Evolutionary conservation across 2,113 vertebrate species (phyloP), one percentile per base, ranked within the genome.

Genomic region (Amphiprion percula): DNA sequence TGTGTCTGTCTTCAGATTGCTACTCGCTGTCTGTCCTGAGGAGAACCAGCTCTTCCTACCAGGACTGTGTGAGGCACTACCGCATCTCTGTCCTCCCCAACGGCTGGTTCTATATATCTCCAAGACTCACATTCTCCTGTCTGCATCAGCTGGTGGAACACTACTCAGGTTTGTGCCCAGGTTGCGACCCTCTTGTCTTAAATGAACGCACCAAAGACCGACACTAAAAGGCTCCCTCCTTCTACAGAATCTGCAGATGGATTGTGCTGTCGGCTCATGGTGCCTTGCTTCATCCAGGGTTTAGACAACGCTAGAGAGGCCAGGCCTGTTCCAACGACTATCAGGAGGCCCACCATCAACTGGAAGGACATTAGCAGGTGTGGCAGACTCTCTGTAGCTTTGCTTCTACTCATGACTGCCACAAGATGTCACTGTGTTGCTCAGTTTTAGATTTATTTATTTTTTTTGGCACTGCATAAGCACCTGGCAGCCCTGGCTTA

Each of bases 361-460:
- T 97, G 97, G 96, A 94, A 93, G 63, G 91, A 96, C 28, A 76
- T 96, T 0, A 95, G 95, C 89, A 97, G 96, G 97, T 98, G 79
- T 37, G 80, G 19, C n/a, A 47, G 39, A 55, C 49, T 60, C 6
- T n/a, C 50, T 58, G 4, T 44, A 12, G 12, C 19, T 16, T 50
- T 10, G 56, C 14, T 24, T 46, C 21, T 68, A 21, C 28, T 41
- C 15, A 56, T 52, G 39, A 55, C 56, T 50, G 49, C 78, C 77
- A 77, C 77, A 81, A 79, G 63, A 67, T 89, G 77, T 82, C 77
- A 4, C 83, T 77, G 44, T 75, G 7, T 62, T 47, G 23, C 41
- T 33, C 62, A 11, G 16, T 61, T 15, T 21, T 21, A 21, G 21
- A 21, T 21, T 21, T 21, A 21, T 21, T 21, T 21, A 21, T 21